Percentiles rank a stretch among this genome's conserved stretches.
Conservation (phyloP, 2,797 vertebrate species). For the Menidia menidia region DNA sequence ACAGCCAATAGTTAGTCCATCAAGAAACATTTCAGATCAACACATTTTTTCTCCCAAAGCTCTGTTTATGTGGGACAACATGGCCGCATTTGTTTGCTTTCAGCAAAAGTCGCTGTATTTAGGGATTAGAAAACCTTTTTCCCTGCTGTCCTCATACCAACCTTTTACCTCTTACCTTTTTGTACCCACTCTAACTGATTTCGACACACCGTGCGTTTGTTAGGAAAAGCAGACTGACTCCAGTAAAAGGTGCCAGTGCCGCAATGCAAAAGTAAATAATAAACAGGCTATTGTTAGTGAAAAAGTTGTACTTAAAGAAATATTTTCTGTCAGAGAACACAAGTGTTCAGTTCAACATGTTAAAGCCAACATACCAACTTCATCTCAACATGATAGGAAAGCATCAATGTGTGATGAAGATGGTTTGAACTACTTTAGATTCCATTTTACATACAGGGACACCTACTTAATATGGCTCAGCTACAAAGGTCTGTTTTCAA, state of each 20-base stretch:
- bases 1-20: background rate
- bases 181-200: background rate
- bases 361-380: too few relatives aligned
- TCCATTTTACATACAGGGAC: background rate
- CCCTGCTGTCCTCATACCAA: slow-evolving; percentile 12
- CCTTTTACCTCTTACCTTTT: slow-evolving; percentile 4
- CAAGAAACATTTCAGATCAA: background rate
- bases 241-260: background rate
- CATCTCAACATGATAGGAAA: too few relatives aligned
- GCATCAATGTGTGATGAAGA: too few relatives aligned
- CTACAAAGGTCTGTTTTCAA: background rate
- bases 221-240: background rate
- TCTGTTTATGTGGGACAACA: background rate
- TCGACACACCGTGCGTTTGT: background rate
- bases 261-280: too few relatives aligned
- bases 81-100: background rate
- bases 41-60: background rate
- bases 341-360: background rate
- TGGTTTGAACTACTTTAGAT: too few relatives aligned
- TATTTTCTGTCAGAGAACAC: background rate
- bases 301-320: too few relatives aligned
- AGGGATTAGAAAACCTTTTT: slow-evolving; percentile 20
- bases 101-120: background rate
- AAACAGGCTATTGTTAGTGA: too few relatives aligned
- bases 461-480: background rate